Evolutionary conservation across 2,113 vertebrate species (phyloP).

Genomic region (Edolisoma coerulescens): DNA sequence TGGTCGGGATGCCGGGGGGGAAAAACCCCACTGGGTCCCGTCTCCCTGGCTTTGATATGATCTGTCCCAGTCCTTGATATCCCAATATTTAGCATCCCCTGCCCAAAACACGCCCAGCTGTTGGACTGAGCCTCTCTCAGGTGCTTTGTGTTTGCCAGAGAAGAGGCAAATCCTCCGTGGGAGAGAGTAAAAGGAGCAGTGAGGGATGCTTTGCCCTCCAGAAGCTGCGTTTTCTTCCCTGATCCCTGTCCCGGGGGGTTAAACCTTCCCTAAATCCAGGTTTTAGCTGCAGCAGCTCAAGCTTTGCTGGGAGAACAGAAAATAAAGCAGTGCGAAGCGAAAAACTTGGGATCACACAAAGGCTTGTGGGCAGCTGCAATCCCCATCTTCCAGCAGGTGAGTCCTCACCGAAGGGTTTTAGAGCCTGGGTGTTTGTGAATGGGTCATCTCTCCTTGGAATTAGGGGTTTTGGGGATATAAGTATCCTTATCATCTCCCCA

Average conservation of each 20-base stretch:
- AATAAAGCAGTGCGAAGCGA: accelerated
- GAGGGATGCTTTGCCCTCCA: not conserved
- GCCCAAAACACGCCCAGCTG: not conserved
- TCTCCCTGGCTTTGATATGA: not conserved
- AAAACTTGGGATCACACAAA: not conserved
- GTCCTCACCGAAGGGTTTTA: accelerated
- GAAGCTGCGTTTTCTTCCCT: accelerated
- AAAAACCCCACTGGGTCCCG: accelerated
- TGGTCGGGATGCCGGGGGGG: accelerated
- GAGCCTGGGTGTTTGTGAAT: accelerated
- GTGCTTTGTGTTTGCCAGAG: not conserved
- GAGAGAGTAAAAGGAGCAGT: not conserved
- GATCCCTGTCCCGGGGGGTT: not conserved
- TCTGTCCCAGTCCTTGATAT: not conserved
- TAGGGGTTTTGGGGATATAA: accelerated
- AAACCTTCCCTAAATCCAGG: not conserved
- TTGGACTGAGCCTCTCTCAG: not conserved
- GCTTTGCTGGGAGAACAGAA: not conserved
- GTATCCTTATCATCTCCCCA: accelerated
- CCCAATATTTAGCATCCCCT: not conserved
- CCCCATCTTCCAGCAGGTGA: not conserved
- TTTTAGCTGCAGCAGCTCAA: not conserved
- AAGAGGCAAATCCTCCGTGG: not conserved
- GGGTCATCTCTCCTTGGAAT: accelerated
- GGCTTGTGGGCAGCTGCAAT: accelerated